phyloP scores from a whole-genome alignment of 2,797 vertebrate genomes.

The Ptychobarbus kaznakovi region DNA sequence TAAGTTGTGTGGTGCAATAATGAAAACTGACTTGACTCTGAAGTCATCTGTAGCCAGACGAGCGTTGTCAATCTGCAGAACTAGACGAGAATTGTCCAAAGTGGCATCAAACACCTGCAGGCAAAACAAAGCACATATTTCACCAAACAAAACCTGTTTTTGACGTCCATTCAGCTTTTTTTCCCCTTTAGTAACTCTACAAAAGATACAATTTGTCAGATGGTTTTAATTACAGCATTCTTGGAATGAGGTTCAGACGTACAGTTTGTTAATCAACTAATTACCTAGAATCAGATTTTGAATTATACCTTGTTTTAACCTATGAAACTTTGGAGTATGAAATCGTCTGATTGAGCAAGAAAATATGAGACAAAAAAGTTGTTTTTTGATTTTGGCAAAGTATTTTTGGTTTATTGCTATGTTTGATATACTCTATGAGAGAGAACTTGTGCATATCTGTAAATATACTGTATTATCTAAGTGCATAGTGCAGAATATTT shows the following conservation, averaged over 20 bases:
- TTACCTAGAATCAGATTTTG: background rate
- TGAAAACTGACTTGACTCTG: conserved; percentile 86
- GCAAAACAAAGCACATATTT: conserved; percentile 31
- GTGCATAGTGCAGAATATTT: background rate
- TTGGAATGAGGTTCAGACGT: background rate
- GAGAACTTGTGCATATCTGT: background rate
- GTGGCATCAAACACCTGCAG: conserved; percentile 85
- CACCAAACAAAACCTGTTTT: conserved; percentile 16
- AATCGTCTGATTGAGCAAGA: background rate
- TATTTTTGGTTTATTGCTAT: background rate
- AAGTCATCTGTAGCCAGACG: conserved; percentile 93
- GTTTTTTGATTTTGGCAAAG: background rate
- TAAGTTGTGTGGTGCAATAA: background rate
- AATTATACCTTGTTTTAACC: background rate
- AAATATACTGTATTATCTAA: too few relatives aligned
- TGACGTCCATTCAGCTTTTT: background rate
- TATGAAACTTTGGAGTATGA: background rate
- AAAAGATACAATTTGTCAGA: background rate
- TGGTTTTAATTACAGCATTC: background rate
- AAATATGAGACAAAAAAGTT: background rate
- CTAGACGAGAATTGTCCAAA: conserved; percentile 82
- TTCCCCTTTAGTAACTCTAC: background rate
- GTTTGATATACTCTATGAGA: background rate
- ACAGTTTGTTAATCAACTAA: background rate
- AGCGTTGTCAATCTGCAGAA: conserved; percentile 95